Evolutionary conservation across 2,888 invertebrate species (phyloP).

Genomic region (Synanthedon andrenaeformis): DNA sequence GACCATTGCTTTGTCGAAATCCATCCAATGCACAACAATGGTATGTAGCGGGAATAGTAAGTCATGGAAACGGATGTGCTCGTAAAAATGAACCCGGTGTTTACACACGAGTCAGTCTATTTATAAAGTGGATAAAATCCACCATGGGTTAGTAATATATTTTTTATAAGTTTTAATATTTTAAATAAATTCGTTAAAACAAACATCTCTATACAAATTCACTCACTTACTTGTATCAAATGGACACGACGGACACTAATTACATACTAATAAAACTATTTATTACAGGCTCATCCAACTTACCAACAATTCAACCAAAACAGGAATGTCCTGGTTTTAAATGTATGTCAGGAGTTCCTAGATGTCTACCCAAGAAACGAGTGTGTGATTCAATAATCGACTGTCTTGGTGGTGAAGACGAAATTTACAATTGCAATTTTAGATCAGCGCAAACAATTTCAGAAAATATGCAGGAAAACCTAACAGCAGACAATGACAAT

Average conservation of each 20-base stretch:
- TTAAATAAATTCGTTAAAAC: background rate
- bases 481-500: background rate
- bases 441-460: constrained; percentile 8
- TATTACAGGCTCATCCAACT: constrained; percentile 37
- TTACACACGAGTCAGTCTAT: constrained; percentile 82
- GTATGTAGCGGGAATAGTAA: constrained; percentile 87
- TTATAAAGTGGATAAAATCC: constrained; percentile 79
- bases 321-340: constrained; percentile 79
- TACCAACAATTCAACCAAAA: constrained; percentile 64
- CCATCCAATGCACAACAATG: constrained; percentile 75
- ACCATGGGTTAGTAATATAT: constrained; percentile 64
- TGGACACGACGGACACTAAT: background rate
- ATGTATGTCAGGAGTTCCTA: constrained; percentile 74
- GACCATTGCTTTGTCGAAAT: constrained; percentile 84
- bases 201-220: too few relatives aligned
- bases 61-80: constrained; percentile 89
- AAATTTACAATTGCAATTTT: constrained; percentile 71
- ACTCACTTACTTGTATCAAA: background rate
- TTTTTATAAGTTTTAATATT: background rate
- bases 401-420: constrained; percentile 86
- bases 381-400: constrained; percentile 81
- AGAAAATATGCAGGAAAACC: constrained; percentile 23
- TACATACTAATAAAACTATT: background rate
- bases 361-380: constrained; percentile 75
- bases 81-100: constrained; percentile 83